Conservation (phyloP, 2,888 invertebrate species). For the Drosophila leonis region DNA sequence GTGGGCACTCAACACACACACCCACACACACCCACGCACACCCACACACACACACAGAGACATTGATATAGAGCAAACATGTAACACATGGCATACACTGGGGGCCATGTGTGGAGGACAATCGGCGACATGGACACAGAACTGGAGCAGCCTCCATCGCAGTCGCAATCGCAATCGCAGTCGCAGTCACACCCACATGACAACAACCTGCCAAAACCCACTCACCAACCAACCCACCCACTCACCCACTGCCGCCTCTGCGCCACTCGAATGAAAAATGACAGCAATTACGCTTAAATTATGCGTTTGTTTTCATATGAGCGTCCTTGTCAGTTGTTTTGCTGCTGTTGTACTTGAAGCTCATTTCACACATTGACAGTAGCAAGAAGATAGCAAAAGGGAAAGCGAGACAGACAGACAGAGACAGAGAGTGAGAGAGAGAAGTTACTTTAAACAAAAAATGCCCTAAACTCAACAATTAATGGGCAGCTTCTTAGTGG, state of each 20-base stretch:
- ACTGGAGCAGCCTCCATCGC: slow-evolving; percentile 56
- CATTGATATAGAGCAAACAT: not conserved
- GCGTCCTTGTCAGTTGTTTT: slow-evolving; percentile 70
- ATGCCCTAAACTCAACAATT: slow-evolving; percentile 36
- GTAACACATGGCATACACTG: slow-evolving; percentile 11
- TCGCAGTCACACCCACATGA: not conserved
- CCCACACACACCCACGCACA: not conserved
- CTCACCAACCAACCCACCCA: not conserved
- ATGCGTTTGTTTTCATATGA: slow-evolving; percentile 81
- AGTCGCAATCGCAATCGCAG: not conserved
- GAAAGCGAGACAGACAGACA: not conserved
- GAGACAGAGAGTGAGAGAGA: not conserved
- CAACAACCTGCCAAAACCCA: not conserved
- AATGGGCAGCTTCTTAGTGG: slow-evolving; percentile 20
- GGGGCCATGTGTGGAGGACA: slow-evolving; percentile 34
- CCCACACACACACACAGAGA: not conserved
- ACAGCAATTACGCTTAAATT: slow-evolving; percentile 82
- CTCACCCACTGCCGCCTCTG: slow-evolving; percentile 14
- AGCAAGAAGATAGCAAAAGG: not conserved
- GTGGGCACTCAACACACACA: slow-evolving; percentile 53
- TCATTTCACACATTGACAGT: slow-evolving; percentile 74
- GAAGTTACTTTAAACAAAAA: slow-evolving; percentile 24
- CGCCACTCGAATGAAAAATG: slow-evolving; percentile 77
- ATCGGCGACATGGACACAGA: slow-evolving; percentile 60
- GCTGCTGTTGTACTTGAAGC: slow-evolving; percentile 65